Base-by-base conservation (phyloP, 2,888 invertebrate species). In the Ganaspis brasiliensis region DNA sequence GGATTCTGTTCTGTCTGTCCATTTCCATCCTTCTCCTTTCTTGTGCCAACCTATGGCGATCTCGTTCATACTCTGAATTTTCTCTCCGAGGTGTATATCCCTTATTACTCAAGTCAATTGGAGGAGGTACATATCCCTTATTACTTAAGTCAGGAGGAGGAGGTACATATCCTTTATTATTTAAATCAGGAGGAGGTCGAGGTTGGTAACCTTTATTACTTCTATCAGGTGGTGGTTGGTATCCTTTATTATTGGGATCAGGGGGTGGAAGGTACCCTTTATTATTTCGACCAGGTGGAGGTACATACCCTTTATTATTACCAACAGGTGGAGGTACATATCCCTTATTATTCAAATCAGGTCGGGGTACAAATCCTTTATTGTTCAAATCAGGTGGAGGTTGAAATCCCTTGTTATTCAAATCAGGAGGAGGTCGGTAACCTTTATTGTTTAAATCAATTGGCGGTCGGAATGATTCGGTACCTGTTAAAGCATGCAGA, bases 11-110 rank as follows among this genome's bases (percentile, higher is more conserved):
- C 35, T 12, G 45, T 6, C 24, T 73, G 16, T 45, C 56, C 12
- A 19, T 9, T 37, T 19, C 24, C 35, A 73, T 21, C 8, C 75
- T 74, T n/a, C 78, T 72, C 49, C 82, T 83, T n/a, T 79, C 74
- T 12, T 79, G 74, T 52, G 84, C 81, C 73, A 78, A 73, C 49
- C 77, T 78, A 70, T 83, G 81, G 71, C 80, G 81, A 26, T 79
- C 78, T 37, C 72, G 78, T 45, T 85, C 85, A 12, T 61, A 72
- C 19, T 37, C 31, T 1, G 12, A 14, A n/a, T 67, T 67, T 6
- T 40, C n/a, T 45, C 40, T 67, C 24, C 12, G 26, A 45, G 45
- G 45, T 57, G 9, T 12, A 16, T 21, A 26, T 2, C 57, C 57
- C 16, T 67, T 67, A n/a, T n/a, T n/a, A n/a, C n/a, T n/a, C n/a